Evolutionary conservation across 2,797 vertebrate species (phyloP), one percentile per base, ranked within the genome.

Genomic region (Denticeps clupeoides): DNA sequence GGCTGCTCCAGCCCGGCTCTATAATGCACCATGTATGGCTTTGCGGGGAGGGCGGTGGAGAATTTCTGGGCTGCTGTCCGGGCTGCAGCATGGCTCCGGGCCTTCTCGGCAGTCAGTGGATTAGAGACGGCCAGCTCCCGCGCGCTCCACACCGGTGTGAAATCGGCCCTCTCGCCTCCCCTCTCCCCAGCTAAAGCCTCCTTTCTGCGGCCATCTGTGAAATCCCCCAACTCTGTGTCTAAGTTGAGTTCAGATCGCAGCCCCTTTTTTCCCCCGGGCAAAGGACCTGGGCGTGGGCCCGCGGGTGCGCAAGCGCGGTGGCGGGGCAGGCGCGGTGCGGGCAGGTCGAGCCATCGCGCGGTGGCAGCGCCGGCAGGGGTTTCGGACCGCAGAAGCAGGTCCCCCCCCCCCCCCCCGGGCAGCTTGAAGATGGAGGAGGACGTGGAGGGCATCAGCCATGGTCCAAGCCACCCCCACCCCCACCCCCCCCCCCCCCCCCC

Each of bases 191-290:
- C 72, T 58, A 80, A 81, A 82, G 77, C 78, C 75, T 82, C 73
- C 77, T 37, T 19, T 37, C 78, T 68, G 53, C 70, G 56, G 77
- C 83, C 81, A 82, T 85, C 83, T 85, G 81, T 84, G 82, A 86
- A 85, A 85, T 82, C 79, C 79, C 74, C 72, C 81, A 78, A 79
- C 78, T 84, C 78, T 82, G 82, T 79, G 80, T 82, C 77, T 82
- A 82, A 84, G 79, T 84, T 79, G 75, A 80, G 80, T 80, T 79
- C 70, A 76, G 79, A 84, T 82, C 75, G 75, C 77, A 77, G 75
- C 26, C 22, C 8, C 33, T 33, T 35, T 13, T 32, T 16, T 32
- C 13, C 16, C 77, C 59, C 68, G 65, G 73, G 75, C 75, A 75
- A 81, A 75, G 70, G 77, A n/a, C n/a, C n/a, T 41, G 28, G 16